Evolutionary conservation across 2,113 vertebrate species (phyloP), one percentile per base, ranked within the genome.

Genomic region (Bucco capensis): DNA sequence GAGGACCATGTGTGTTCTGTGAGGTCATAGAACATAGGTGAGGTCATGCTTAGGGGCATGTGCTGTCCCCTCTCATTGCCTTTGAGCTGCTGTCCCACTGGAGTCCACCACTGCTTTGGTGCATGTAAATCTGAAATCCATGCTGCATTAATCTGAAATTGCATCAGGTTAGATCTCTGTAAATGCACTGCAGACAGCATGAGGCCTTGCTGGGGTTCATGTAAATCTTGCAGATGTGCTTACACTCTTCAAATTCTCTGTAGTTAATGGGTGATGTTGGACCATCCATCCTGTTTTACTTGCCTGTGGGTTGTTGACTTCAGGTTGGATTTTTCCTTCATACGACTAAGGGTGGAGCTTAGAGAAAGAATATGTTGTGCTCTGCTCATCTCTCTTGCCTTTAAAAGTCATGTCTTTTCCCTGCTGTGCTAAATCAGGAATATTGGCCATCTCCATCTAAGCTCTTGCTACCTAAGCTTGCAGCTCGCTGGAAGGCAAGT

Each of bases 361-460:
- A 64, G 79, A 71, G 64, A 70, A 88, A 77, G 72, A 93, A 74
- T 85, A 69, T 0, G 0, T 28, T 72, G n/a, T 53, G 61, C 88
- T 88, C 65, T 83, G 61, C 75, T 90, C 50, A 79, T 76, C 88
- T 38, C 28, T 76, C 22, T 93, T 83, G 62, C 47, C 79, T 96
- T 88, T 81, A 67, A 92, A 95, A 95, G 83, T 71, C 64, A 13
- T 88, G 58, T 69, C 69, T 88, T 92, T 91, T 72, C 46, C 83
- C 46, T 81, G 70, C 88, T 90, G 64, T 86, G 75, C 88, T 96
- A 95, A 92, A 92, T 94, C 61, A 53, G 86, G 93, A 95, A 64
- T 85, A 77, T 44, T 66, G 80, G 83, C 5, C 31, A 76, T 40
- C 92, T 96, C 60, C 35, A 46, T 93, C 93, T 94, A 92, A 96